Conservation (phyloP, 2,888 invertebrate species). For the Rhaphigaster nebulosa region DNA sequence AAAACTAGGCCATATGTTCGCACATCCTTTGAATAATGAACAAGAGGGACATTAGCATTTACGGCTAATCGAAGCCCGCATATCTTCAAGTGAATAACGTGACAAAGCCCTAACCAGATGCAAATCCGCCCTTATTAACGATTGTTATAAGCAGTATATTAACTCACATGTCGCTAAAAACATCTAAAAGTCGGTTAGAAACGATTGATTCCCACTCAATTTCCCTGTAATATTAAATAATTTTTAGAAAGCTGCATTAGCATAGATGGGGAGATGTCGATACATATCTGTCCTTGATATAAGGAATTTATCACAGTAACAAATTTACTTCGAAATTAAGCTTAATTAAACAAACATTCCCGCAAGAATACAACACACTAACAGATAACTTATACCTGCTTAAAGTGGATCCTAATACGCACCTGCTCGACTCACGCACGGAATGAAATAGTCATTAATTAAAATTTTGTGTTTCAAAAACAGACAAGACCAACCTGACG, state of each 20-base stretch:
- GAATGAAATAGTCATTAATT: too few species aligned
- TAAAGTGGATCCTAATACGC: too few species aligned
- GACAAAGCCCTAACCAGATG: neutral
- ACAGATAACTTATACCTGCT: too few species aligned
- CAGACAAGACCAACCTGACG: too few species aligned
- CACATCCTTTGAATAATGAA: conserved; percentile 41
- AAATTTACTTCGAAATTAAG: neutral
- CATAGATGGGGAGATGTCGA: neutral
- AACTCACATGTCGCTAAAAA: neutral
- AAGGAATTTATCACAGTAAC: neutral
- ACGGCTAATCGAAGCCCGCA: neutral
- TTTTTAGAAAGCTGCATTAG: neutral
- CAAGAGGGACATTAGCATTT: conserved; percentile 20
- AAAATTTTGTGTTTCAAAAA: too few species aligned
- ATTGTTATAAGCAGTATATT: conserved; percentile 31
- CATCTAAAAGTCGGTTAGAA: neutral
- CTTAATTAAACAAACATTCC: too few species aligned
- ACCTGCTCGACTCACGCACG: too few species aligned
- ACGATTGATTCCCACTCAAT: neutral
- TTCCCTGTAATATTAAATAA: neutral
- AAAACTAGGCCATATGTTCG: conserved; percentile 10
- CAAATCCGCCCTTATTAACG: neutral
- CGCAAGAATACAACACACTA: too few species aligned
- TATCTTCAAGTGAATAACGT: neutral
- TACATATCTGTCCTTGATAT: neutral